Evolutionary conservation across 2,888 invertebrate genomes (phyloP).

Genomic region (Gisinianus flammeolus): DNA sequence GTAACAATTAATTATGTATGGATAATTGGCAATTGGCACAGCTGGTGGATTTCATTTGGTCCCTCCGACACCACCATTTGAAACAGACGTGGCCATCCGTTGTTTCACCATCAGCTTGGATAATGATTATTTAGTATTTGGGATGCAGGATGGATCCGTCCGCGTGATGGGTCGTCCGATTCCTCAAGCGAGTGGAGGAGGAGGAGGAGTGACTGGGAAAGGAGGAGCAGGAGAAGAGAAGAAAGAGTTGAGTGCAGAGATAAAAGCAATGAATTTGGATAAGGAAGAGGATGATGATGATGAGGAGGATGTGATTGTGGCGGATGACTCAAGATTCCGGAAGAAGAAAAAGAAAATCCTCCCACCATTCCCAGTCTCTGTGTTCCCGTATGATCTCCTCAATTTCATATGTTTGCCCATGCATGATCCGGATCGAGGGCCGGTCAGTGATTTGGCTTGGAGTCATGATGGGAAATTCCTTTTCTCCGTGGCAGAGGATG

Average conservation of each 20-base stretch:
- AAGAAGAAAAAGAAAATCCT: constrained; percentile 35
- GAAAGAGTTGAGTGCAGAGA: neutral
- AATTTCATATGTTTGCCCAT: constrained; percentile 75
- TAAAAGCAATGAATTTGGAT: neutral
- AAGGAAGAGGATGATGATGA: constrained; percentile 5
- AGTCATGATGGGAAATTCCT: constrained; percentile 67
- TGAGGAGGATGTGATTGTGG: neutral
- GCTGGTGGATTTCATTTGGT: constrained; percentile 63
- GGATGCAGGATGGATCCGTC: constrained; percentile 69
- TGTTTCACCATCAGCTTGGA: constrained; percentile 64
- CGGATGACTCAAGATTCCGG: neutral
- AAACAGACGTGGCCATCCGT: constrained; percentile 67
- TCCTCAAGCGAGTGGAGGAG: neutral
- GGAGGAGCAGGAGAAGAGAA: neutral
- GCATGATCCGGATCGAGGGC: constrained; percentile 77
- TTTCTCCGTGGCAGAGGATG: constrained; percentile 74
- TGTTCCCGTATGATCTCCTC: constrained; percentile 61
- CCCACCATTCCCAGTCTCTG: constrained; percentile 47
- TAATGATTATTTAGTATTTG: constrained; percentile 67
- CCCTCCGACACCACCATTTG: constrained; percentile 65
- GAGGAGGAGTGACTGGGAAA: neutral
- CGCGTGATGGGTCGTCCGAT: constrained; percentile 62
- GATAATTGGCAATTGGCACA: too few species aligned
- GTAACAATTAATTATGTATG: too few species aligned
- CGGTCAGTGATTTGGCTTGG: constrained; percentile 70